Evolutionary conservation across 2,888 invertebrate species (phyloP).

Genomic region (Stenotaenia linearis): DNA sequence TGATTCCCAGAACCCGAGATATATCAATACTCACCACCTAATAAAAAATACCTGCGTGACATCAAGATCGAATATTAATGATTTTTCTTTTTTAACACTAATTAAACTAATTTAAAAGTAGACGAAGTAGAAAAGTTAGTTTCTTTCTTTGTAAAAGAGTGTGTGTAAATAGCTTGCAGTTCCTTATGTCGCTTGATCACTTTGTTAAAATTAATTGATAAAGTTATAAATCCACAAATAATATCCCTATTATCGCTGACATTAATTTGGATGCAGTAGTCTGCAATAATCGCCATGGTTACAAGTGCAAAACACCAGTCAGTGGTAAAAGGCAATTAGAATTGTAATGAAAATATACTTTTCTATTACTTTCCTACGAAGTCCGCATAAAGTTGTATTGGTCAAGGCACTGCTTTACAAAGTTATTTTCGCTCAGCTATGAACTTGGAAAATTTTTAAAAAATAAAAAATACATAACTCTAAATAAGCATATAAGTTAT

Average conservation of each 20-base stretch:
- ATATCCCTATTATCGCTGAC: slow-evolving; percentile 21
- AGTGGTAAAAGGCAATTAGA: neutral
- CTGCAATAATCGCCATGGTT: slow-evolving; percentile 21
- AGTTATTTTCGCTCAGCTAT: neutral
- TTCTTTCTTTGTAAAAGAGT: neutral
- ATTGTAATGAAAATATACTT: neutral
- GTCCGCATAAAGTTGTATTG: neutral
- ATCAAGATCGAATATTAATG: slow-evolving; percentile 1
- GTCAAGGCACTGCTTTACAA: neutral
- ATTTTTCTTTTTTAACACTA: neutral
- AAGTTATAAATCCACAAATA: slow-evolving; percentile 11
- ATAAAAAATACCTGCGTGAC: neutral
- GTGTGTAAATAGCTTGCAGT: neutral
- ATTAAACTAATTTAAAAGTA: neutral
- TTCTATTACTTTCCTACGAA: neutral
- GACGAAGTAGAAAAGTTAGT: neutral
- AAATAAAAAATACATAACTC: neutral
- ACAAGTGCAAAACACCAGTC: slow-evolving; percentile 9
- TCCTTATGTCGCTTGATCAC: neutral
- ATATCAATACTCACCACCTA: neutral
- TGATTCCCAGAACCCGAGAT: neutral
- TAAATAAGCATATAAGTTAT: neutral
- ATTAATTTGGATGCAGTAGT: slow-evolving; percentile 26
- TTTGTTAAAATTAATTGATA: neutral
- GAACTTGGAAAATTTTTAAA: neutral